These are phyloP conservation scores for Maccullochella peelii DNA, from an alignment of 2,113 vertebrate species.

Conservation along the genomic window DNA sequence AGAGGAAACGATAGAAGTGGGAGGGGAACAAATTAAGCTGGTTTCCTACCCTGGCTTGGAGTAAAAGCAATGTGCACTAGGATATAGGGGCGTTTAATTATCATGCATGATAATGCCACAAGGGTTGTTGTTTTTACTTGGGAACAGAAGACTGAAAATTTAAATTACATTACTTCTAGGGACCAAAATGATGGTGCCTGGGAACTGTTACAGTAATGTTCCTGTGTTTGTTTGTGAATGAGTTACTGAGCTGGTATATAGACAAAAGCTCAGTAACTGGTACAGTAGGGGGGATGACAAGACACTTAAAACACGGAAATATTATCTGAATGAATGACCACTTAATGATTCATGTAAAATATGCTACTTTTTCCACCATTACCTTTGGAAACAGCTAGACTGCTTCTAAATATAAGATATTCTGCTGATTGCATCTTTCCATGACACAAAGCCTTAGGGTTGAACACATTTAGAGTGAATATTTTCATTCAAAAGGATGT, in stretches of 20 bases:
- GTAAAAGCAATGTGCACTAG: neutral
- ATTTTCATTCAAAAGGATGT: conserved; percentile 5
- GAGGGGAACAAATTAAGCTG: neutral
- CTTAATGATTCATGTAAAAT: conserved; percentile 19
- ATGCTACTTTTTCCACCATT: neutral
- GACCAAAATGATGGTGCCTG: neutral
- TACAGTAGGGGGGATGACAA: neutral
- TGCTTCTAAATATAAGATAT: conserved; percentile 18
- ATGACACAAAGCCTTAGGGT: conserved; percentile 31
- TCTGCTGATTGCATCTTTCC: conserved; percentile 5
- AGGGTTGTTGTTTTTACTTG: neutral
- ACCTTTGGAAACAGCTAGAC: neutral
- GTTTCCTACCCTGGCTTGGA: neutral
- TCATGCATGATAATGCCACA: neutral
- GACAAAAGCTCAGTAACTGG: neutral
- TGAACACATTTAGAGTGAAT: conserved; percentile 1
- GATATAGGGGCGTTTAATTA: no score
- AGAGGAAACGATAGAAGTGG: neutral
- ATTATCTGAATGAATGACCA: neutral
- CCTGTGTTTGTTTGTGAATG: neutral
- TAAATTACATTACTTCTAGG: neutral
- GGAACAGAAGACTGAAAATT: neutral
- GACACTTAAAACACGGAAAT: neutral
- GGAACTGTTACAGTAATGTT: neutral
- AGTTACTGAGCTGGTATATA: neutral